These are phyloP conservation scores for Cichladusa arquata DNA, from an alignment of 2,113 vertebrate genomes.

Conservation along the genomic window DNA sequence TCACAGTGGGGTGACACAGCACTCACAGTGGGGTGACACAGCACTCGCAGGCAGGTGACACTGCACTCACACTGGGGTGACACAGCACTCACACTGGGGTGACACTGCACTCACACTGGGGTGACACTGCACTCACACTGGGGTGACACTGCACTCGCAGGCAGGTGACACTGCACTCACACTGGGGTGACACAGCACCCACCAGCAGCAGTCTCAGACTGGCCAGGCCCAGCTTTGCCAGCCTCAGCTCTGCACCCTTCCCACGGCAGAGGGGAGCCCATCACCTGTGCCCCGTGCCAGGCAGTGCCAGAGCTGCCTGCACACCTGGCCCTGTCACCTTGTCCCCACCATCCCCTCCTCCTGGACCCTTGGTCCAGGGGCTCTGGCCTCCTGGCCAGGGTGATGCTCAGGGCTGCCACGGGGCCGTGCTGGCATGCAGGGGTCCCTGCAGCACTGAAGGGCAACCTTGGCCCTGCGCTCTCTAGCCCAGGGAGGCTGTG, in stretches of 20 bases:
- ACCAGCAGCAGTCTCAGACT: rapidly evolving
- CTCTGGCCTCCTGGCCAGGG: no score
- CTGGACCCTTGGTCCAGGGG: not conserved
- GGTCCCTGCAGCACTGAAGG: rapidly evolving
- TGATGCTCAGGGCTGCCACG: rapidly evolving
- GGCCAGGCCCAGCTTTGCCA: rapidly evolving
- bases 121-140: not conserved
- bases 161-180: not conserved
- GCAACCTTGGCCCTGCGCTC: not conserved
- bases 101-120: not conserved
- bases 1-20: no score
- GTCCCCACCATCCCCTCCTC: not conserved
- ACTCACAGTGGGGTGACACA: no score
- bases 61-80: no score
- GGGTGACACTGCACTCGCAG: no score
- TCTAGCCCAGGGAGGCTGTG: conserved; percentile 71
- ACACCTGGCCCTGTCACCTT: not conserved
- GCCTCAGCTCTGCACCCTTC: not conserved
- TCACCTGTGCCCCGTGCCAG: not conserved
- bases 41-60: not conserved
- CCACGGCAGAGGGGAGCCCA: rapidly evolving
- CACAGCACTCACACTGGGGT: not conserved
- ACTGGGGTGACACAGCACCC: no score
- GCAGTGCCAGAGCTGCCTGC: not conserved
- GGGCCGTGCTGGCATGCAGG: rapidly evolving